Evolutionary conservation across 1,140 invertebrate genomes (phyloP), one percentile per base, ranked within the genome.

Genomic region (Colletes latitarsis): DNA sequence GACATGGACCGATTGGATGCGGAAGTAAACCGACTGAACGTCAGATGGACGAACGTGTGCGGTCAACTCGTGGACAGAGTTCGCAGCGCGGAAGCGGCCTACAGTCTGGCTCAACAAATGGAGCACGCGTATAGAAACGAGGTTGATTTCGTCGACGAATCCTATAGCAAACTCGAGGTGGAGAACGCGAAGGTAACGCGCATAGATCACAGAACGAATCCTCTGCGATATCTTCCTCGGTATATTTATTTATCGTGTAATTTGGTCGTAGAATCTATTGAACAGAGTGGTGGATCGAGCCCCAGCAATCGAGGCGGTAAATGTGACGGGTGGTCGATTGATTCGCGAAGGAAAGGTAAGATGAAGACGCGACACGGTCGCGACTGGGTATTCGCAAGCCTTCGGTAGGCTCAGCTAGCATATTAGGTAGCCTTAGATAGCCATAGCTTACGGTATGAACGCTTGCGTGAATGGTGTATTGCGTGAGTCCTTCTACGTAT

Each of bases 271-370:
- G 98, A 97, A 96, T 90, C 95, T 99, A 90, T 96, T 99, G 91
- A 98, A 98, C 89, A 96, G 95, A 91, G 96, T 98, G 81, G 96
- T 98, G 88, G 98, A 99, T 93, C 95, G 97, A 89, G 98, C 97
- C 85, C 96, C 97, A 88, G 96, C 97, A 90, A 98, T 99, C 89
- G 98, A 99, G 94, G 96, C 97, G 91, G 97, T 99, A 88, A 99
- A 99, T 94, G 95, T 97, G 84, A 97, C 97, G 91, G 98, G 98
- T 87, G 98, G 98, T 90, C 96, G 98, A 92, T 98, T 98, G 93
- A 99, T 99, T 89, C 95, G 98, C 84, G 98, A 99, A 95, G 98
- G 98, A 84, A 99, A 99, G 98, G 98, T 99, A 97, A 96, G 89
- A 89, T 82, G 77, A 84, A 30, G 74, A 81, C 81, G 70, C 58